A percentile compares a stretch with the other conserved stretches of the same genome.
Conservation (phyloP, 1,140 invertebrate species). For the Penaeus vannamei region DNA sequence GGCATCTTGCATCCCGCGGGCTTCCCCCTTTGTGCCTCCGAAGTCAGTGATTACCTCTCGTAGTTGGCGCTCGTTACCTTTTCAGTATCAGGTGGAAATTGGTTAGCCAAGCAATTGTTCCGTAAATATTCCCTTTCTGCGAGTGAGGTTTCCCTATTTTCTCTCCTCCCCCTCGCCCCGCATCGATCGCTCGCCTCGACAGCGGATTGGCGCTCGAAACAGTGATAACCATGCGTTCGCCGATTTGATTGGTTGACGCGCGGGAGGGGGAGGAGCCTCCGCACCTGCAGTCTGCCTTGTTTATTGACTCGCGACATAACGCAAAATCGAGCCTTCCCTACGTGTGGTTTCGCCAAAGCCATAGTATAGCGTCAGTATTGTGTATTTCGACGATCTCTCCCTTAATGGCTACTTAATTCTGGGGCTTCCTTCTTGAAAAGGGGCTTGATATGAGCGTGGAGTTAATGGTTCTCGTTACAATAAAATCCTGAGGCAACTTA, state of each 20-base stretch:
- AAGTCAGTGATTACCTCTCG: slow-evolving; percentile 51
- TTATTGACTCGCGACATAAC: not conserved
- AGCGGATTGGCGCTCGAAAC: slow-evolving; percentile 13
- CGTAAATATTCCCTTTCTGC: slow-evolving; percentile 48
- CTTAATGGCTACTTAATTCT: too few species aligned
- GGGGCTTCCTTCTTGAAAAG: too few species aligned
- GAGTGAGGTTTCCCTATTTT: slow-evolving; percentile 35
- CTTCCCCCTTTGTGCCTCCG: slow-evolving; percentile 60
- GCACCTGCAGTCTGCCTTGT: not conserved
- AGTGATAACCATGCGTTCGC: slow-evolving; percentile 4
- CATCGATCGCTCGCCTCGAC: slow-evolving; percentile 19
- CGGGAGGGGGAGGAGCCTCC: slow-evolving; percentile 28
- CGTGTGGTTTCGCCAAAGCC: not conserved
- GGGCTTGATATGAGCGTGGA: too few species aligned
- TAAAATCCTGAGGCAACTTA: too few species aligned
- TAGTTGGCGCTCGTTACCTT: slow-evolving; percentile 30
- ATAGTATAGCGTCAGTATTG: too few species aligned
- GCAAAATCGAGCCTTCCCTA: not conserved
- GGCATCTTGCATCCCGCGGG: slow-evolving; percentile 52
- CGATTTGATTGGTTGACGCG: not conserved
- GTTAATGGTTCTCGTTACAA: too few species aligned
- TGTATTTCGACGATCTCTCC: too few species aligned
- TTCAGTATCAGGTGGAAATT: slow-evolving; percentile 45
- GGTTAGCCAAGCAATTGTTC: slow-evolving; percentile 54
- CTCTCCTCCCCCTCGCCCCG: not conserved